A percentile compares a stretch with the other conserved stretches of the same genome.
phyloP scores from a whole-genome alignment of 2,113 vertebrate species.

The Microtus pennsylvanicus region DNA sequence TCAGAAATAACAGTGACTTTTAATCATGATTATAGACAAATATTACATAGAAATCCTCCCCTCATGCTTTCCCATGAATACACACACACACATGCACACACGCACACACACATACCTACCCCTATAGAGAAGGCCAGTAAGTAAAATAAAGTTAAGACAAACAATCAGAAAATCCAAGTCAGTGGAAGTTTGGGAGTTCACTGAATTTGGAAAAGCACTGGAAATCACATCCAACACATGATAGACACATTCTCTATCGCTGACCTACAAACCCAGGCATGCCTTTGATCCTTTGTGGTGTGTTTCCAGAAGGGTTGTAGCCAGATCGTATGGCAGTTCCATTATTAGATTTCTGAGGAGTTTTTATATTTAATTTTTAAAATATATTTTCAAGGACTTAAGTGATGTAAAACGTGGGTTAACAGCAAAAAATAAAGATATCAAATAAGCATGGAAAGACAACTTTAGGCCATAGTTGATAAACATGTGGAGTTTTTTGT shows the following conservation, averaged over 20 bases:
- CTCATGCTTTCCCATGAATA: too few species aligned
- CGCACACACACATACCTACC: too few species aligned
- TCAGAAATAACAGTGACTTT: too few species aligned
- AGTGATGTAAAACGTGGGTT: conserved; percentile 7
- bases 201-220: not conserved
- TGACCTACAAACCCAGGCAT: not conserved
- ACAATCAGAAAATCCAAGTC: not conserved
- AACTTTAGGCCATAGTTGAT: not conserved
- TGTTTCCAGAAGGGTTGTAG: not conserved
- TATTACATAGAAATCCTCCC: too few species aligned
- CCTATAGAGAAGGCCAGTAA: not conserved
- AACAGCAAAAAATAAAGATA: not conserved
- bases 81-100: too few species aligned
- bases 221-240: not conserved
- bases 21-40: too few species aligned
- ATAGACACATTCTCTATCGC: not conserved
- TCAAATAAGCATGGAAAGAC: not conserved
- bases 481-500: not conserved
- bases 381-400: not conserved
- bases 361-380: not conserved
- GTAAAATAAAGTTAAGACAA: not conserved
- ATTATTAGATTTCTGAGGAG: not conserved
- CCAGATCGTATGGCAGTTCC: not conserved
- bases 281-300: not conserved
- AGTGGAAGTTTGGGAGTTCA: not conserved